These are phyloP conservation scores for Dynastes maya DNA, from an alignment of 2,888 invertebrate species.

Conservation along the genomic window DNA sequence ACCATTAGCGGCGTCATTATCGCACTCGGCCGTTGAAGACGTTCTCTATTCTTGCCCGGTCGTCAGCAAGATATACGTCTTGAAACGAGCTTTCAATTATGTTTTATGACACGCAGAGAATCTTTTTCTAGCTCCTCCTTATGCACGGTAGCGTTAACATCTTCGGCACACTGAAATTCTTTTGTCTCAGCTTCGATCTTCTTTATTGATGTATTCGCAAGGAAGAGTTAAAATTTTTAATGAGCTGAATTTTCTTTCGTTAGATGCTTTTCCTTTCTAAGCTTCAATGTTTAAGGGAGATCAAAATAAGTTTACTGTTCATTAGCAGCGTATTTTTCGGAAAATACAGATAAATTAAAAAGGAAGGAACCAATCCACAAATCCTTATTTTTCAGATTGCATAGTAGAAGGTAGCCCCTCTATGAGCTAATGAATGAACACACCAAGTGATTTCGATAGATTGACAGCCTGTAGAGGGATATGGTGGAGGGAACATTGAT, in stretches of 20 bases:
- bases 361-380: too few relatives aligned
- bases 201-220: background rate
- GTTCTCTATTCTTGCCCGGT: slow-evolving; percentile 60
- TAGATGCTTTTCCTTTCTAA: background rate
- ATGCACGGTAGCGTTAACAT: background rate
- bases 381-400: too few relatives aligned
- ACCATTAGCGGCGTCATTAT: slow-evolving; percentile 66
- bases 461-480: too few relatives aligned
- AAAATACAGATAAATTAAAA: too few relatives aligned
- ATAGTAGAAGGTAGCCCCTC: too few relatives aligned
- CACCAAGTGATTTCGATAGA: too few relatives aligned
- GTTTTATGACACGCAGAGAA: slow-evolving; percentile 60
- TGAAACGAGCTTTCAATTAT: slow-evolving; percentile 67
- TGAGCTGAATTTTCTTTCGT: background rate
- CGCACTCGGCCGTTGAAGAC: slow-evolving; percentile 61
- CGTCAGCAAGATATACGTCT: slow-evolving; percentile 63
- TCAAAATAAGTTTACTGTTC: too few relatives aligned
- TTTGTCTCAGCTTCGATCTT: background rate
- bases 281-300: background rate
- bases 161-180: background rate
- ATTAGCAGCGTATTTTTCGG: too few relatives aligned
- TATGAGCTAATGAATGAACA: too few relatives aligned
- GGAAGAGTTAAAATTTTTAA: background rate
- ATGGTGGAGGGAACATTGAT: too few relatives aligned
- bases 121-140: slow-evolving; percentile 6